Base-by-base conservation (phyloP, 2,888 invertebrate species). In the Apamea sordens region DNA sequence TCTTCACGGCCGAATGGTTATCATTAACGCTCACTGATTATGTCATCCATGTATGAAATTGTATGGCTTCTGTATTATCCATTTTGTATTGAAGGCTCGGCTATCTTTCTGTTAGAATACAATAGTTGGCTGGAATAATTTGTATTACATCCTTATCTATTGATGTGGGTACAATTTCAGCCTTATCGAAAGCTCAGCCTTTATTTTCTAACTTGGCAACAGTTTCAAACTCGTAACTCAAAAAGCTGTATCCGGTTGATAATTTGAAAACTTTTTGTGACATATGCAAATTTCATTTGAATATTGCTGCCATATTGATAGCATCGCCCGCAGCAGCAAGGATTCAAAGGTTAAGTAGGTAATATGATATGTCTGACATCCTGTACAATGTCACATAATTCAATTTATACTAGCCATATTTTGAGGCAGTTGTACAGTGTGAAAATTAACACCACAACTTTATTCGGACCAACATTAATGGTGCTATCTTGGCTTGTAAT, bases 1-100 rank as follows among this genome's bases (percentile, higher is more conserved):
- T 77, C 85, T 68, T 86, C 86, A 86, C 8, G 85, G 85, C 24
- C 86, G 73, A 53, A 36, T 77, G 76, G 44, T 59, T 83, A 85
- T 86, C 75, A 76, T 73, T 74, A 67, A 50, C 68, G 69, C 11
- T 77, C 69, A 28, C 77, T 76, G 73, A 71, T 86, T 86, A 86
- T 83, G 80, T 86, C 86, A 86, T 73, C n/a, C 71, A 73, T 50
- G 80, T 71, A 53, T 75, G 75, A 59, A 69, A 77, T 70, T 63
- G 72, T 72, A 64, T 75, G 67, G 53, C 73, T 83, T 61, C 79
- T 83, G 83, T 80, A 72, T 74, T 82, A 63, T 71, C 28, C 32
- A 74, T 76, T 41, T 67, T 47, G 32, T 59, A 53, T 77, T 18
- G 56, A 8, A 76, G 63, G 13, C 32, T 64, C 13, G n/a, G 13